Percentiles rank a stretch among this genome's conserved stretches.
These are phyloP conservation scores for Ormyrus labotus DNA, from an alignment of 2,888 invertebrate species.

Conservation along the genomic window DNA sequence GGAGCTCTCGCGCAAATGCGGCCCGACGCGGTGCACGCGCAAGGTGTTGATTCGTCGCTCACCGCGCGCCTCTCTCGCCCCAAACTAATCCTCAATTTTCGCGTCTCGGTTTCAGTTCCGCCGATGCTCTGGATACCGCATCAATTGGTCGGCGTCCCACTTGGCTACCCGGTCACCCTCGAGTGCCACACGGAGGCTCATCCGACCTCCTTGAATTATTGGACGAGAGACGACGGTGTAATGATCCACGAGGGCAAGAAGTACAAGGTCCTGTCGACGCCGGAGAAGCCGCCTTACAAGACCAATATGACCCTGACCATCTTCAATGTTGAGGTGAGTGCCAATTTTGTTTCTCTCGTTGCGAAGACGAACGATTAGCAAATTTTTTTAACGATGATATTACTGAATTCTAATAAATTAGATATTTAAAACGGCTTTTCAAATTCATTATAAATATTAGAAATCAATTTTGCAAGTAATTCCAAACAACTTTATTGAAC, in stretches of 20 bases:
- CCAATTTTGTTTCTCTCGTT: too few species aligned
- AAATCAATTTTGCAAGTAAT: too few species aligned
- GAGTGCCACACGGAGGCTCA: constrained; percentile 95
- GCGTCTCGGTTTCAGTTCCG: constrained; percentile 82
- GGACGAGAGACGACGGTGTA: constrained; percentile 91
- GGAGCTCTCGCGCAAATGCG: constrained; percentile 1
- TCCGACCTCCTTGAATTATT: constrained; percentile 93
- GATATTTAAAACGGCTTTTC: too few species aligned
- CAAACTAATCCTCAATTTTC: constrained; percentile 4
- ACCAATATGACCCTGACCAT: constrained; percentile 92
- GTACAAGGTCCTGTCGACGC: constrained; percentile 79
- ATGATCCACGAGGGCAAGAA: constrained; percentile 92
- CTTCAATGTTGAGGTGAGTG: constrained; percentile 79
- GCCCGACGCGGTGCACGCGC: background rate
- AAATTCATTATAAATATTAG: too few species aligned
- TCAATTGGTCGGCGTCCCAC: constrained; percentile 90
- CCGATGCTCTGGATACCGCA: constrained; percentile 95
- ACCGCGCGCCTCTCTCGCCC: background rate
- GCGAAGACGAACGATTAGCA: too few species aligned
- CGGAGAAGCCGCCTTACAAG: constrained; percentile 89
- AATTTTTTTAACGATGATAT: too few species aligned
- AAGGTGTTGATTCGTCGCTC: background rate
- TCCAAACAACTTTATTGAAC: too few species aligned
- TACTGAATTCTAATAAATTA: too few species aligned
- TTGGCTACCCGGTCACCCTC: constrained; percentile 88